These are phyloP conservation scores for Oryctes rhinoceros DNA, from an alignment of 1,140 invertebrate species.

Conservation along the genomic window DNA sequence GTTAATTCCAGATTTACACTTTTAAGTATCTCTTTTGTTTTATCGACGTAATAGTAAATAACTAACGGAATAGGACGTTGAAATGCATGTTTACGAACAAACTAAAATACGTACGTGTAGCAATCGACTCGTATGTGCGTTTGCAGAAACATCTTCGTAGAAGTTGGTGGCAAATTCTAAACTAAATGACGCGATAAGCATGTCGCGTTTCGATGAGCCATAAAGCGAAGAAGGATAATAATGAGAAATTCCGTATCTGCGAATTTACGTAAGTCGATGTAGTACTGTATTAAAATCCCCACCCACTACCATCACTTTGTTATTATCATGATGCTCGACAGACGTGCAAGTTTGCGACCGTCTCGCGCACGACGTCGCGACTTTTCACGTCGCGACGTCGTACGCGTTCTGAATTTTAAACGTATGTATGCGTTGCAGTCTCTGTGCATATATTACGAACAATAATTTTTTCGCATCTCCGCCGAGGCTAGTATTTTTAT, in stretches of 20 bases:
- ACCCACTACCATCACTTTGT: too few relatives aligned
- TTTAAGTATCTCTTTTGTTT: not conserved
- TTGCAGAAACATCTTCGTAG: not conserved
- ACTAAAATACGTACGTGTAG: too few relatives aligned
- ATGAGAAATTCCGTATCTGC: not conserved
- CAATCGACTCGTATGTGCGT: not conserved
- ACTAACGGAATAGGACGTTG: not conserved
- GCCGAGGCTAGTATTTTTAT: too few relatives aligned
- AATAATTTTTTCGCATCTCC: too few relatives aligned
- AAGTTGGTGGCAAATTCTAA: not conserved
- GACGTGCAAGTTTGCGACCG: too few relatives aligned
- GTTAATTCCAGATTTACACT: not conserved
- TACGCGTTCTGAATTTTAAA: too few relatives aligned
- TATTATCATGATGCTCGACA: too few relatives aligned
- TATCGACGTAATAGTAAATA: not conserved
- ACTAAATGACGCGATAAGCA: not conserved
- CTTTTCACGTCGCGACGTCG: too few relatives aligned
- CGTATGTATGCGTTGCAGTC: too few relatives aligned
- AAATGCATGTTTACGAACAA: not conserved
- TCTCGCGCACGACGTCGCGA: too few relatives aligned
- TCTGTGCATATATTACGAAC: too few relatives aligned
- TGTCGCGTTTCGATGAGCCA: slow-evolving; percentile 1
- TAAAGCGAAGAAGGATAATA: not conserved
- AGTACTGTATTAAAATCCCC: not conserved
- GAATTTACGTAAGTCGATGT: slow-evolving; percentile 6